Conservation (phyloP, 2,888 invertebrate genomes). For the Tinea semifulvella region DNA sequence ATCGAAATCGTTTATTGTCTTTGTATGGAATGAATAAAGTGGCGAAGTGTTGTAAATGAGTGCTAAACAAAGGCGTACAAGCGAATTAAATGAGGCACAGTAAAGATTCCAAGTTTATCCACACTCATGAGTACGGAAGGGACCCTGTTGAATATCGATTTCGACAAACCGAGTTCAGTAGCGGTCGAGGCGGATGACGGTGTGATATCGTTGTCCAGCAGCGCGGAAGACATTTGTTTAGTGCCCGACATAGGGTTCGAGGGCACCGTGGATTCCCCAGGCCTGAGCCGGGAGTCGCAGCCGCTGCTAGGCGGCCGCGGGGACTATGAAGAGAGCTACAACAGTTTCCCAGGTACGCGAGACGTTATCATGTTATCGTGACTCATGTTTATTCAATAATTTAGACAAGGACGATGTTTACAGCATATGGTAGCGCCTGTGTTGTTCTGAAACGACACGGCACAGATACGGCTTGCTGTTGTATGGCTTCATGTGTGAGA, state of each 20-base stretch:
- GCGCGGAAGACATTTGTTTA: conserved; percentile 75
- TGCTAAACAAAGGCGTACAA: conserved; percentile 60
- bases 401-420: not conserved
- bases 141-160: conserved; percentile 70
- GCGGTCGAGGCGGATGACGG: conserved; percentile 63
- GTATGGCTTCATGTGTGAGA: not conserved
- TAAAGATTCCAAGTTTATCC: conserved; percentile 49
- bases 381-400: not conserved
- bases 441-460: not conserved
- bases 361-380: not conserved
- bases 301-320: conserved; percentile 88
- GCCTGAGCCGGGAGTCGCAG: conserved; percentile 90
- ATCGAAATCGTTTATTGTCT: conserved; percentile 33
- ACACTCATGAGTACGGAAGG: conserved; percentile 70
- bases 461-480: conserved; percentile 5
- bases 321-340: conserved; percentile 78
- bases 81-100: conserved; percentile 63
- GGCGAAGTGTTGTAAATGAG: conserved; percentile 55
- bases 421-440: conserved; percentile 6
- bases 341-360: conserved; percentile 86
- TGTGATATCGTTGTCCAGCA: conserved; percentile 67
- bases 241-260: conserved; percentile 87
- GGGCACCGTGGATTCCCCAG: conserved; percentile 84
- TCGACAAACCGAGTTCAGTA: conserved; percentile 61
- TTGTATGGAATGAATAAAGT: conserved; percentile 34